Percentiles rank a stretch among this genome's conserved stretches.
phyloP scores from a whole-genome alignment of 2,113 vertebrate genomes.

The Pheucticus melanocephalus region DNA sequence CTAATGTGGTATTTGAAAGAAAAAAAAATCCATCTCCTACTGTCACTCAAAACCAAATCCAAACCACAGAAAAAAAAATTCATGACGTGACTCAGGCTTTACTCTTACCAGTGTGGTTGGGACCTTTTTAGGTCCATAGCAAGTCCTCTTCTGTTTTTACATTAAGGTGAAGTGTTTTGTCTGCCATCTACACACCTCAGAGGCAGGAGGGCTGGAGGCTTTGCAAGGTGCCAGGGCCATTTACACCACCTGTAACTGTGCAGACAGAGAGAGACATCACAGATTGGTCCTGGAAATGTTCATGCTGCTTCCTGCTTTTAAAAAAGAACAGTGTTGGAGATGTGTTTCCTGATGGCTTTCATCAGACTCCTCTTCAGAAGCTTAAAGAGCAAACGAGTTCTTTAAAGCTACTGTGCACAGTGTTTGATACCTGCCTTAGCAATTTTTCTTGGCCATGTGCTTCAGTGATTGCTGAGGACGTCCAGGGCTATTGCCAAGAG shows the following conservation, averaged over 20 bases:
- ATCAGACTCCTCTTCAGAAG: not conserved
- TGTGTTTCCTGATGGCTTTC: not conserved
- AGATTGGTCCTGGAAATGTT: not conserved
- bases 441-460: not conserved
- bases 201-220: not conserved
- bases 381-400: not conserved
- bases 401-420: not conserved
- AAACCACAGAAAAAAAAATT: not conserved
- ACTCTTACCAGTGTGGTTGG: not conserved
- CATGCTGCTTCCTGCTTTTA: not conserved
- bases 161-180: not conserved
- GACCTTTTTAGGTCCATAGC: not conserved
- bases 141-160: not conserved
- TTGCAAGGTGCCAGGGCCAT: not conserved
- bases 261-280: not conserved
- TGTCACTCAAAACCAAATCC: not conserved
- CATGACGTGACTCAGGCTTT: not conserved
- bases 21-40: not conserved
- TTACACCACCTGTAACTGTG: not conserved
- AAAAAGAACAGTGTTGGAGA: not conserved
- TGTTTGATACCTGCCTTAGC: not conserved
- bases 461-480: not conserved
- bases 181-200: not conserved
- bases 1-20: not conserved
- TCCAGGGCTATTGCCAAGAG: not conserved